Base-by-base conservation (phyloP, 1,140 invertebrate species). In the Drosophila bocqueti region DNA sequence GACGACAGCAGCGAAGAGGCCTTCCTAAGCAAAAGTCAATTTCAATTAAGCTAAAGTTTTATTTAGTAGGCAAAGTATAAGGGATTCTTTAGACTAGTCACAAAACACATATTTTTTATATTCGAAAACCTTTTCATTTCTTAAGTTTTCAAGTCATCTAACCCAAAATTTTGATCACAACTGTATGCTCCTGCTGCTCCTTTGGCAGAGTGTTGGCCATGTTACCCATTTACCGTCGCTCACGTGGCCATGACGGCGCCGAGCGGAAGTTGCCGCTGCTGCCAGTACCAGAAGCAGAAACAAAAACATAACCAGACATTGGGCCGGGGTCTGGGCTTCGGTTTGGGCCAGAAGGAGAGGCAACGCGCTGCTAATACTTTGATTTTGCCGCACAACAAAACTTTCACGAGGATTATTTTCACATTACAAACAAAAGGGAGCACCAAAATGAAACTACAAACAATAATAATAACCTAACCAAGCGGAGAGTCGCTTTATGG, bases 401-500 rank as follows among this genome's bases (percentile, higher is more conserved):
- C 81, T 79, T 72, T 75, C 73, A 76, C 66, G 68, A 78, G 81
- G 81, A 89, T 87, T 89, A 87, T 89, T 89, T 87, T 83, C 84
- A 78, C 80, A 83, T 87, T 83, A 83, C 81, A 89, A 89, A 81
- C 84, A 89, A 87, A 80, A 67, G 76, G 80, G 54, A 65, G 52
- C 60, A 54, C 62, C 80, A 50, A 83, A 72, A 74, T 58, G 72
- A 79, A 67, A 66, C 68, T 64, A 54, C 81, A 83, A 80, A 67
- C 76, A 77, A 66, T 69, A 77, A 73, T 81, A 78, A 85, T 61
- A 77, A 77, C 75, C 66, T 55, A 82, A 66, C 38, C 65, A 47
- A 24, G 65, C 59, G 58, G 31, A 59, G 49, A 69, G 50, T 69
- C 58, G 29, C 49, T 71, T 65, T 54, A 67, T 68, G 54, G 71